phyloP scores from a whole-genome alignment of 2,113 vertebrate genomes.

The Mobula hypostoma region DNA sequence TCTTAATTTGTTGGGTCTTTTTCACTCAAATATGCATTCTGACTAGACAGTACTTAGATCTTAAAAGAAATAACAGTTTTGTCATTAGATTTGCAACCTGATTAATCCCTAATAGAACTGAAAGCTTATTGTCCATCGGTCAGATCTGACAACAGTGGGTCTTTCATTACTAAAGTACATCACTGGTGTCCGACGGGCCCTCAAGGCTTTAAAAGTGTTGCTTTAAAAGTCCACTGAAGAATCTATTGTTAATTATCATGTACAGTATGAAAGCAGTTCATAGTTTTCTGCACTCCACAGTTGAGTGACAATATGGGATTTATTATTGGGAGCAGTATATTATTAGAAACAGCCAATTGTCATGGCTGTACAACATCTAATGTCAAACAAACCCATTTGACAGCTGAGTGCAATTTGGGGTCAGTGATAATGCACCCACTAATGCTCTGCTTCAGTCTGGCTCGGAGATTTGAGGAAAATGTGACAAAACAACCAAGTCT shows the following conservation, averaged over 20 bases:
- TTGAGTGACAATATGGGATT: conserved; percentile 18
- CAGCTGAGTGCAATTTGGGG: conserved; percentile 22
- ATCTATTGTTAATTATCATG: conserved; percentile 36
- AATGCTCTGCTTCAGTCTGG: background rate
- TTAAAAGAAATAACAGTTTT: conserved; percentile 57
- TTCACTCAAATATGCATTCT: background rate
- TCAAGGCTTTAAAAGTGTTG: background rate
- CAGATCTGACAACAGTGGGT: conserved; percentile 57
- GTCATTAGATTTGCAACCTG: conserved; percentile 63
- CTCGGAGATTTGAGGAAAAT: background rate
- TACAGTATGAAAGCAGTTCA: conserved; percentile 26
- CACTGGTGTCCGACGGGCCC: background rate
- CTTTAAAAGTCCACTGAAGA: conserved; percentile 13
- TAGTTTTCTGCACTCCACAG: background rate
- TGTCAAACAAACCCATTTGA: conserved; percentile 25
- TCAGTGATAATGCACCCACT: background rate
- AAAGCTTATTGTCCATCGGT: conserved; percentile 61
- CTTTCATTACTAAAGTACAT: conserved; percentile 49
- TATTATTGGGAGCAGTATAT: background rate
- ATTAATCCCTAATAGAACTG: conserved; percentile 66
- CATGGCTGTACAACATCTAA: background rate
- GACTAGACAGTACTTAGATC: conserved; percentile 48
- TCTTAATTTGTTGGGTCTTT: background rate
- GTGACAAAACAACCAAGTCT: background rate
- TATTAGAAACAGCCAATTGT: conserved; percentile 9